Evolutionary conservation across 2,113 vertebrate species (phyloP), one percentile per base, ranked within the genome.

Genomic region (Stictonetta naevosa): DNA sequence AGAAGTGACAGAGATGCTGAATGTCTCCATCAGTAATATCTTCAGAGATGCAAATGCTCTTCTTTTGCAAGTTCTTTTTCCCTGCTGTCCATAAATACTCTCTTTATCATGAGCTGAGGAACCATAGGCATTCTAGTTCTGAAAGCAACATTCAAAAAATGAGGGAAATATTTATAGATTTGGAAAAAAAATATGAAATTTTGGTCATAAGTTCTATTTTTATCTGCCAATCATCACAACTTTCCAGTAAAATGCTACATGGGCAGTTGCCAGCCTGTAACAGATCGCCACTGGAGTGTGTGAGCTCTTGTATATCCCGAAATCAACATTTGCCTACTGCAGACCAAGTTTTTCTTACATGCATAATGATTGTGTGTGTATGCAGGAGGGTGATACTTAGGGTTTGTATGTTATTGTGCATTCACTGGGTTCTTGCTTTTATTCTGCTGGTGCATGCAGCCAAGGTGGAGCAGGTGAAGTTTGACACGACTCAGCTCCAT

Each of bases 381-480:
- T 34, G 59, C 2, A 2, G 33, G 44, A 44, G 62, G n/a, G 3
- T 38, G 42, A 29, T 59, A 34, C 34, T 21, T 14, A 60, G 11
- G 21, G 5, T 55, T 76, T 19, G 8, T 42, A 17, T 38, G 38
- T 3, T 52, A 17, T 1, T 8, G 17, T 63, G 34, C 71, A 62
- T 33, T 87, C 88, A 95, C 88, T 42, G 50, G 4, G 15, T 31
- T 68, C 52, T 67, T 78, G 34, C 17, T 31, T 79, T 22, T 31
- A 3, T 93, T 77, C 64, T 93, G 44, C 60, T 81, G 89, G 34
- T 19, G 1, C 62, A 3, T 28, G 1, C 95, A 99, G 99, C 99
- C 84, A 99, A 99, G 86, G 98, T 99, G 58, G 98, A 99, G 31
- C 98, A 98, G 82, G 97, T 97, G 42, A 99, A 99, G 96, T 99